Base-by-base conservation (phyloP, 2,113 vertebrate genomes). In the Corapipo altera region DNA sequence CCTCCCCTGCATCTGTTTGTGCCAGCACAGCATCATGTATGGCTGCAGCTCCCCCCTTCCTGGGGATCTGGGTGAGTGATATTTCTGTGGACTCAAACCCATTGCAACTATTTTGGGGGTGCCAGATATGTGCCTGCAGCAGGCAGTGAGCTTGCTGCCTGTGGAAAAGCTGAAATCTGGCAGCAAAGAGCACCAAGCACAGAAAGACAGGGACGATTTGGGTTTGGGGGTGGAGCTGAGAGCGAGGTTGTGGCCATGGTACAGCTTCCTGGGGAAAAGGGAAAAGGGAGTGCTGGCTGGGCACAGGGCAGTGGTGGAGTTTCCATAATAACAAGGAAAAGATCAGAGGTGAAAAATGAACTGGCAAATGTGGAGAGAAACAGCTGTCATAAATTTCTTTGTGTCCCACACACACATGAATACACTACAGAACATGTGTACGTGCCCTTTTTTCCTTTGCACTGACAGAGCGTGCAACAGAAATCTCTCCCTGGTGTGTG, bases 181-280 rank as follows among this genome's bases (percentile, higher is more conserved):
- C 59, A 92, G 57, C 49, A 23, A 55, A 74, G 78, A 70, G 54
- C 54, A 61, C 26, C 9, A 19, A 32, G 44, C 1, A 14, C 35
- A 51, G 23, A 54, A 48, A 92, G 46, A 33, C 5, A 14, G 78
- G 30, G 74, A 39, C 12, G 20, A 12, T 78, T 66, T 62, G 75
- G 15, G 5, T 75, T 65, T 30, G 44, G 51, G 11, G 37, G 41
- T 41, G 51, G 67, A 33, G 78, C 22, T 5, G 15, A 65, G 51
- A 57, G 58, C 1, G 0, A 27, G 55, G 54, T 39, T 61, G 44
- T 61, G 37, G 33, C 66, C n/a, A 16, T 1, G 5, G 39, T 35
- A 44, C 15, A 3, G 62, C 79, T 86, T 86, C 86, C 72, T 39
- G 41, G 41, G 66, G 51, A 72, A 89, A 64, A 85, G 32, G 33